phyloP scores from a whole-genome alignment of 2,113 vertebrate genomes.

The Tenebrosternarchus preto region DNA sequence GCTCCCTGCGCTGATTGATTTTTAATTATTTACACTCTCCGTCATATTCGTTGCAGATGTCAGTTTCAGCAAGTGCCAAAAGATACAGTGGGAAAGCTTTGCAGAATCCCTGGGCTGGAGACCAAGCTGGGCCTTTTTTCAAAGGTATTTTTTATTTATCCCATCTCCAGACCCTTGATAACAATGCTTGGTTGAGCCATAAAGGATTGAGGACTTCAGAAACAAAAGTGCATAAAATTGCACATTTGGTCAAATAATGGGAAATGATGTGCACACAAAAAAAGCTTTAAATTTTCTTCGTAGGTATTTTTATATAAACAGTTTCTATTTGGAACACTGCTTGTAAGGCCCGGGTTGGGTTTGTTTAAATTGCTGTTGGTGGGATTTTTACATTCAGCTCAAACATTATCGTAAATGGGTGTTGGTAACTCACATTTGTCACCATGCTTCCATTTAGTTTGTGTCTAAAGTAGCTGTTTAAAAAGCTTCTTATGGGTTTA shows the following conservation, averaged over 20 bases:
- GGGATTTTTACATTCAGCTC: too few relatives aligned
- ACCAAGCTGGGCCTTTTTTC: conserved; percentile 47
- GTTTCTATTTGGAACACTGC: too few relatives aligned
- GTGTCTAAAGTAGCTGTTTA: too few relatives aligned
- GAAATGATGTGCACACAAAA: too few relatives aligned
- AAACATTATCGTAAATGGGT: too few relatives aligned
- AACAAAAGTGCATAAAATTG: background rate
- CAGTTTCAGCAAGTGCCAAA: conserved; percentile 51
- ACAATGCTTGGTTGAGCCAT: background rate
- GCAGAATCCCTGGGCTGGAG: conserved; percentile 42
- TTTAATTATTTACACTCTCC: conserved; percentile 60
- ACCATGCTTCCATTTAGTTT: background rate
- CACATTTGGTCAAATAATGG: background rate
- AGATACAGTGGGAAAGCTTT: conserved; percentile 59
- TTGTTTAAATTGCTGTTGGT: too few relatives aligned
- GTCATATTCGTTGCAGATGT: conserved; percentile 24
- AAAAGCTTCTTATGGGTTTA: background rate
- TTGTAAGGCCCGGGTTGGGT: too few relatives aligned
- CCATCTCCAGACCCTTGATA: background rate
- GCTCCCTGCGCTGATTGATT: conserved; percentile 53
- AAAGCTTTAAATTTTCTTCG: too few relatives aligned
- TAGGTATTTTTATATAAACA: too few relatives aligned
- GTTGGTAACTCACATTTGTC: background rate
- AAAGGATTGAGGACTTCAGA: background rate
- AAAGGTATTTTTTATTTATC: background rate